Evolutionary conservation across 1,140 invertebrate genomes (phyloP).

Genomic region (Brachionus asplanchnoidis): DNA sequence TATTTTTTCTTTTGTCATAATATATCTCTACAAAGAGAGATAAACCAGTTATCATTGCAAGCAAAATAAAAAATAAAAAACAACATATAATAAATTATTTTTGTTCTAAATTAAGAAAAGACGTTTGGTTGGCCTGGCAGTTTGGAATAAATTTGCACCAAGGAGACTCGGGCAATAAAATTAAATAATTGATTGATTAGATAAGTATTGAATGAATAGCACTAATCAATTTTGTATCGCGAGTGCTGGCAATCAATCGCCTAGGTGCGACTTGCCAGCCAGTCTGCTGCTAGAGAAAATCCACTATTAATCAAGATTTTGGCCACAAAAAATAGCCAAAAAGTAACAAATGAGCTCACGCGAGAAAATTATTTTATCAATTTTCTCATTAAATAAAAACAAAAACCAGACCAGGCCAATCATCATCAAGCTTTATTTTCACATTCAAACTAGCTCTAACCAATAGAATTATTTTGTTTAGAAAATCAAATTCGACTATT

Average conservation of each 20-base stretch:
- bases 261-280: neutral
- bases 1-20: neutral
- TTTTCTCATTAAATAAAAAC: constrained; percentile 19
- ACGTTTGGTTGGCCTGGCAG: neutral
- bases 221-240: constrained; percentile 23
- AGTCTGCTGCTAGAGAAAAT: constrained; percentile 2
- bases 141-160: constrained; percentile 21
- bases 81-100: constrained; percentile 25
- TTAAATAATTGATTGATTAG: constrained; percentile 39
- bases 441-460: neutral
- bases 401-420: neutral
- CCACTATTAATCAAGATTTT: constrained; percentile 25
- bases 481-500: constrained; percentile 21
- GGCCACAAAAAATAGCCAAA: neutral
- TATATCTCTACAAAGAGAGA: neutral
- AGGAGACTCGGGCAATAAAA: constrained; percentile 23
- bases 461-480: neutral
- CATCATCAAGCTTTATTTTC: neutral
- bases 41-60: constrained; percentile 13
- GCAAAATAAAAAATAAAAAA: neutral
- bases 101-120: neutral
- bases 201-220: constrained; percentile 25
- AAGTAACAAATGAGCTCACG: neutral
- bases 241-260: neutral
- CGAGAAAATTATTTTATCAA: neutral